Conservation (phyloP, 2,113 vertebrate species). For the Phalacrocorax brasilianus region DNA sequence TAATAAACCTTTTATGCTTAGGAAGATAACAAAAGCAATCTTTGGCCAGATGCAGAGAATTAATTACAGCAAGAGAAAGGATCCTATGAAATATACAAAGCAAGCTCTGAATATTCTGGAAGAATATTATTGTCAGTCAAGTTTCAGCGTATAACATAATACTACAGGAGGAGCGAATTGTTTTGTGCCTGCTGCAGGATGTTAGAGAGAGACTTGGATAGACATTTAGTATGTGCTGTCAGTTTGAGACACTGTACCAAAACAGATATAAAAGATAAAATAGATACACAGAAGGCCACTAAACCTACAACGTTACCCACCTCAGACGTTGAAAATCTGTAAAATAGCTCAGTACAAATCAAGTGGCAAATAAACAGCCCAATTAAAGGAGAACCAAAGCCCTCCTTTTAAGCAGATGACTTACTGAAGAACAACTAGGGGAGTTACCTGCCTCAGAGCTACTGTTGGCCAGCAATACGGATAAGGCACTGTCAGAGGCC, state of each 20-base stretch:
- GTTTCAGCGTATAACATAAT: neutral
- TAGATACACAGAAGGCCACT: neutral
- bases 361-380: neutral
- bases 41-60: constrained; percentile 29
- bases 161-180: neutral
- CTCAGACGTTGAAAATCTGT: neutral
- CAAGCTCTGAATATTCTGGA: neutral
- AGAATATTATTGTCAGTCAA: neutral
- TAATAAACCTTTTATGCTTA: neutral
- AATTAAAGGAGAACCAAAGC: neutral
- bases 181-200: neutral
- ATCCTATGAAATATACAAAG: neutral
- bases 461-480: neutral
- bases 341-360: neutral
- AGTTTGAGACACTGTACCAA: neutral
- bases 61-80: constrained; percentile 46
- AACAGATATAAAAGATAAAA: neutral
- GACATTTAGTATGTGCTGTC: neutral
- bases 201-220: neutral
- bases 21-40: constrained; percentile 9
- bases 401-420: neutral
- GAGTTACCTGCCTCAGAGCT: neutral
- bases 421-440: neutral
- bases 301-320: neutral
- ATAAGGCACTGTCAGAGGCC: neutral